Evolutionary conservation across 2,113 vertebrate species (phyloP).

Genomic region (Passer domesticus): DNA sequence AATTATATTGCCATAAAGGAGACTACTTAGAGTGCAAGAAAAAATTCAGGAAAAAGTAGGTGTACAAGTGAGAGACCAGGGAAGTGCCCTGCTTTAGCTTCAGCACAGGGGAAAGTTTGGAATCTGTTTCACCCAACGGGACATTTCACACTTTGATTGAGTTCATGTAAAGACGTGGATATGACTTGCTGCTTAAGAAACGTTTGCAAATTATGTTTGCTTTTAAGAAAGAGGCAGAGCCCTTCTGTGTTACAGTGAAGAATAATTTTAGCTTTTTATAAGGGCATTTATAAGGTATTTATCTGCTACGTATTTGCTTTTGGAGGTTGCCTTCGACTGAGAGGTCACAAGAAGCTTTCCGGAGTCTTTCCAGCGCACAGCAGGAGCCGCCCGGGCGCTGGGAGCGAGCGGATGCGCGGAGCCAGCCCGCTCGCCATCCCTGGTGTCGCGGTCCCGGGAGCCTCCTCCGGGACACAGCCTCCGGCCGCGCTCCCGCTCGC

Average conservation of each 20-base stretch:
- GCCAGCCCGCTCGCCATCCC: fast-evolving
- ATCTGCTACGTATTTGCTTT: not conserved
- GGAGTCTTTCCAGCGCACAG: not conserved
- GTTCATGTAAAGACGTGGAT: not conserved
- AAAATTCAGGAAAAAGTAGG: not conserved
- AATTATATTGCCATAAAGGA: not conserved
- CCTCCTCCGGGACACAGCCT: not conserved
- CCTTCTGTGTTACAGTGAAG: not conserved
- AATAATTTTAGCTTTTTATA: not conserved
- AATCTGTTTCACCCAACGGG: not conserved
- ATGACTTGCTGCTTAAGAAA: not conserved
- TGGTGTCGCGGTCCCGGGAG: fast-evolving
- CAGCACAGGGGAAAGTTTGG: not conserved
- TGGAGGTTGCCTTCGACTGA: not conserved
- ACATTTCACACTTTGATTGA: not conserved
- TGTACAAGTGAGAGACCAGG: not conserved
- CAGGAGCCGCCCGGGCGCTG: not conserved
- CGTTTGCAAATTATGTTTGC: not conserved
- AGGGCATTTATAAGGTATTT: not conserved
- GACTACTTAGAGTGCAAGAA: not conserved
- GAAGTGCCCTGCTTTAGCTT: not conserved
- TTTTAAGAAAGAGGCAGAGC: not conserved
- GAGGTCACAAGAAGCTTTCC: not conserved
- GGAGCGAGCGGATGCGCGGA: fast-evolving
- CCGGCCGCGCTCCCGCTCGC: fast-evolving